Base-by-base conservation (phyloP, 2,888 invertebrate species). In the Limnephilus lunatus region DNA sequence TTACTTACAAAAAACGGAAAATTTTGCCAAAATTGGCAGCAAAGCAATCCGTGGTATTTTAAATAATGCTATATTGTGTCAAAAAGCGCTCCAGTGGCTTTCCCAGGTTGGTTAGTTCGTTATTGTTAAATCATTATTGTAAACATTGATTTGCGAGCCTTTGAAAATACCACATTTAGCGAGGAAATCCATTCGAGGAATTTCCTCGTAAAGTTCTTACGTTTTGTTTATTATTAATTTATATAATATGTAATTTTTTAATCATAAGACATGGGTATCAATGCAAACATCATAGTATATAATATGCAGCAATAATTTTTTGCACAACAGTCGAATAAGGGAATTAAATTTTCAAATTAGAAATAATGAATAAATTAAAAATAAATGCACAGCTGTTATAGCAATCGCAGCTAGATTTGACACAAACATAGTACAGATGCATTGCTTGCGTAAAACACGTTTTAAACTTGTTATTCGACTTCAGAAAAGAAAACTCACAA, bases 231-330 rank as follows among this genome's bases (percentile, higher is more conserved):
- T 53, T 25, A 68, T 68, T 68, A 68, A n/a, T 68, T 68, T n/a
- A 68, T 68, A 68, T 68, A 68, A 91, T 81, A 91, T 86, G 91
- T 91, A 88, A 88, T 91, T 91, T 48, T 31, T 35, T 91, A 91
- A 91, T 91, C 91, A 91, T 91, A 91, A 91, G 91, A 91, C 89
- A 85, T 88, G 32, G 85, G 88, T 91, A 89, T 91, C 91, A 91
- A 91, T 88, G 86, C 81, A 91, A 80, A 91, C 87, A 83, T 83
- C 12, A 19, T 83, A 83, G 19, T 12, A 25, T 39, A 30, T 35
- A 30, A 90, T 90, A 48, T 90, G 81, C 19, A 87, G 30, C 32
- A 87, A 87, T 87, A 87, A 87, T 53, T 48, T 87, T 53, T 87
- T 30, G 87, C 87, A 87, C 53, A 87, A 87, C 87, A 87, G 87